Percentiles rank a stretch among this genome's conserved stretches.
These are phyloP conservation scores for Morelia viridis DNA, from an alignment of 2,797 vertebrate genomes.

Conservation along the genomic window DNA sequence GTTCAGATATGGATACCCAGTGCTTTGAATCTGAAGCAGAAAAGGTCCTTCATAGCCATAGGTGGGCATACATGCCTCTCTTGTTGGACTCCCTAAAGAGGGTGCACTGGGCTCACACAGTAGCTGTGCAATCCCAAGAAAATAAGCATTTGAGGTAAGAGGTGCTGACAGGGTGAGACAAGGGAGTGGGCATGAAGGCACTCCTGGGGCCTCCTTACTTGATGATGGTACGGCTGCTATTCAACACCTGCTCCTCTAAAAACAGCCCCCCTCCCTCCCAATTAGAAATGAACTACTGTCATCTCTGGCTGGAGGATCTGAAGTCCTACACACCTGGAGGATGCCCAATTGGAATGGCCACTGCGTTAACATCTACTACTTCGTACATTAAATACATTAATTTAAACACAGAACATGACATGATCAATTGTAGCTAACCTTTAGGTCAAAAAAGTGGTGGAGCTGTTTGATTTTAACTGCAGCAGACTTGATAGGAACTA, in stretches of 20 bases:
- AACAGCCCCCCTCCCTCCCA: background rate
- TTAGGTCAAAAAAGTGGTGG: constrained; percentile 65
- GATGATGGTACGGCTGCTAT: background rate
- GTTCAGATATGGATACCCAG: background rate
- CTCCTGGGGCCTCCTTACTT: background rate
- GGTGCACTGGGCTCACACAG: background rate
- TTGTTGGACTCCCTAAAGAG: background rate
- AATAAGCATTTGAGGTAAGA: background rate
- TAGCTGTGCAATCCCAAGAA: background rate
- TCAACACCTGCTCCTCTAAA: background rate
- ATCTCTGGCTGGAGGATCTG: background rate
- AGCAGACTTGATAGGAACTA: constrained; percentile 64
- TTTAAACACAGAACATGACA: background rate
- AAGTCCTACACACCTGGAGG: background rate
- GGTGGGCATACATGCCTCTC: background rate
- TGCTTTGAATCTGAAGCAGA: background rate
- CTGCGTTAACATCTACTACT: background rate
- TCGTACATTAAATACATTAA: background rate
- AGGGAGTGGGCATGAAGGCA: background rate
- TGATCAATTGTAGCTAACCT: constrained; percentile 64
- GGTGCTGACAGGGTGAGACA: background rate
- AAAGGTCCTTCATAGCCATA: background rate
- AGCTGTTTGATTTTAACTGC: constrained; percentile 62
- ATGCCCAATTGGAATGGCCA: too few species aligned
- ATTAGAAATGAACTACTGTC: background rate